Base-by-base conservation (phyloP, 2,888 invertebrate genomes). In the Rhyacophila evoluta region DNA sequence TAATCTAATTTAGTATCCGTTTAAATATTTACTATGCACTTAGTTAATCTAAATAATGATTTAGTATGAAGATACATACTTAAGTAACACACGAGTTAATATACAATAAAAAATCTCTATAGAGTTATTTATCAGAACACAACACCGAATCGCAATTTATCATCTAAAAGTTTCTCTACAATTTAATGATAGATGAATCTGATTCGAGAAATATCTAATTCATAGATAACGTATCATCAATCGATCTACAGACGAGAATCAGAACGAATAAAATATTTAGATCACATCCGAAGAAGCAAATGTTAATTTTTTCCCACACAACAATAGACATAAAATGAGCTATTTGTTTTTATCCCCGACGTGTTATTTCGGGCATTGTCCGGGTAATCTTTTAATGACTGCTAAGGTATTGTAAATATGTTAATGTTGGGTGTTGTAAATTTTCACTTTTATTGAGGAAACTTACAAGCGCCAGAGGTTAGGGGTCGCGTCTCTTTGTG, bases 361-460 rank as follows among this genome's bases (percentile, higher is more conserved):
- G 67, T 25, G 38, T 28, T 38, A 67, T 36, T 33, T 74, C 67
- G 19, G 36, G 28, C 74, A 29, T 11, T 67, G 77, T 77, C 73
- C 77, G 55, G 77, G 38, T 77, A 73, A 15, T 67, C 37, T 73
- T 73, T 73, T 77, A 77, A 77, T 73, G 37, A 68, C 68, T 12
- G 33, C 27, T 11, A 25, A 11, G 77, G 19, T 37, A 36, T 70
- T 73, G 73, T 77, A 77, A 55, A 55, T 55, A 55, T 55, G 55
- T 55, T 55, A 55, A 25, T 19, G 78, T 41, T 74, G 36, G 78
- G 69, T 38, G 69, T 74, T 74, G 74, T 78, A 78, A 74, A 78
- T 78, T 78, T 78, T 78, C 78, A 78, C 78, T 78, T 78, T 78
- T 78, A 78, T 78, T 41, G 78, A 78, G 78, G 78, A 78, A 78